Evolutionary conservation across 1,140 invertebrate genomes (phyloP), one percentile per base, ranked within the genome.

Genomic region (Maniola jurtina): DNA sequence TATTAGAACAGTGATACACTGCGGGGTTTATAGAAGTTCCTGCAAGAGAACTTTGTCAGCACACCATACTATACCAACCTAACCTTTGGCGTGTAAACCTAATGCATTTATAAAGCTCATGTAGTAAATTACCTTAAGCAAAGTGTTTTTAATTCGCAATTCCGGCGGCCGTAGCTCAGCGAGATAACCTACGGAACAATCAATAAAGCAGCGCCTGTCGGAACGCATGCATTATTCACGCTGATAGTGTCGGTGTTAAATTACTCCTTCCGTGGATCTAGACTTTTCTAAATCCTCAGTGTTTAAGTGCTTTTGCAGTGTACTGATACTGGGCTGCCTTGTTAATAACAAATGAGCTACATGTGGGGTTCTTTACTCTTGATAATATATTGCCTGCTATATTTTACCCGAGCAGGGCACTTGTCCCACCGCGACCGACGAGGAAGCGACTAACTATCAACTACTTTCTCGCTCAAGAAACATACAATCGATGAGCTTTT

Each of bases 181-280:
- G 16, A 66, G 68, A 73, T 73, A 67, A 68, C 70, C 71, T 66
- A 48, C 42, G 40, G 59, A 40, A 66, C 68, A 67, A 77, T 77
- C 76, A 71, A 75, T 75, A 72, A 75, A 69, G 66, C 68, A 73
- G 67, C 48, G 59, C 65, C 66, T 61, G 71, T 69, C 68, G 73
- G 68, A 73, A 55, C 61, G 64, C 71, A 72, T 77, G 66, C 69
- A 77, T 76, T 76, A 75, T 72, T 73, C 71, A 72, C 59, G 42
- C 66, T 64, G 78, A 76, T 80, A 68, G 16, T 67, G 76, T 80
- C 78, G 61, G 73, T 77, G 77, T 77, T 72, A 77, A 77, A 79
- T 79, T 77, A 77, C 75, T 76, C 70, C 68, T 72, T 60, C 67
- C 61, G 36, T 33, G 40, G 25, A 54, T 55, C 58, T 58, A 45